These are phyloP conservation scores for Lasioglossum vierecki DNA, from an alignment of 2,888 invertebrate genomes.

Conservation along the genomic window DNA sequence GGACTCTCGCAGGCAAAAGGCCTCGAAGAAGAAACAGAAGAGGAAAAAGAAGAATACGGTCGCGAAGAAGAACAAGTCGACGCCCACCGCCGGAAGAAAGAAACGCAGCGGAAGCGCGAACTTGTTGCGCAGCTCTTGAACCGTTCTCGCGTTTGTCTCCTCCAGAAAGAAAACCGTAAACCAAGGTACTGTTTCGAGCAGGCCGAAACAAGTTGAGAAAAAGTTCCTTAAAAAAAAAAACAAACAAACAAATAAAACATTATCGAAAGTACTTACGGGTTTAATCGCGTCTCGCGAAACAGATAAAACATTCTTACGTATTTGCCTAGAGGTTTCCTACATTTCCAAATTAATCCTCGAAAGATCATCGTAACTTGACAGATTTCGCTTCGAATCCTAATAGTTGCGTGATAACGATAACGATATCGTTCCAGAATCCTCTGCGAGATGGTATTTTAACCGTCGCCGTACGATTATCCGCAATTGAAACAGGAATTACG, in stretches of 20 bases:
- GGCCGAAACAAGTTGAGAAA: neutral
- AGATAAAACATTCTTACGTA: neutral
- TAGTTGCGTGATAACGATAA: neutral
- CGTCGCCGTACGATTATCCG: neutral
- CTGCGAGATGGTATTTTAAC: neutral
- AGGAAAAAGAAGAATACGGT: conserved; percentile 70
- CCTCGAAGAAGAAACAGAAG: conserved; percentile 71
- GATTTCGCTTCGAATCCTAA: neutral
- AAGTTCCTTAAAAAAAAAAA: neutral
- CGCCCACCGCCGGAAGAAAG: conserved; percentile 58
- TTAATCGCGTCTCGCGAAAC: neutral
- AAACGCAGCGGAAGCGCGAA: conserved; percentile 73
- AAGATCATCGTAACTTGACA: neutral
- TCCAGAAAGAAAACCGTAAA: neutral
- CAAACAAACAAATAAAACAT: neutral
- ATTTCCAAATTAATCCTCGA: neutral
- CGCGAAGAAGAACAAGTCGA: conserved; percentile 66
- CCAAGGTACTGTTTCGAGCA: too few species aligned
- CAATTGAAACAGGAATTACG: conserved; percentile 4
- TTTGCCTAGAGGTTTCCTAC: neutral
- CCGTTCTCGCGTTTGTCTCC: neutral
- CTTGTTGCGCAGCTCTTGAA: conserved; percentile 26
- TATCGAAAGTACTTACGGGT: neutral
- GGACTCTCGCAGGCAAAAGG: conserved; percentile 62
- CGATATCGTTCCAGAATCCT: neutral